These are phyloP conservation scores for Nephrotoma guestfalica DNA, from an alignment of 2,888 invertebrate genomes.

Conservation along the genomic window DNA sequence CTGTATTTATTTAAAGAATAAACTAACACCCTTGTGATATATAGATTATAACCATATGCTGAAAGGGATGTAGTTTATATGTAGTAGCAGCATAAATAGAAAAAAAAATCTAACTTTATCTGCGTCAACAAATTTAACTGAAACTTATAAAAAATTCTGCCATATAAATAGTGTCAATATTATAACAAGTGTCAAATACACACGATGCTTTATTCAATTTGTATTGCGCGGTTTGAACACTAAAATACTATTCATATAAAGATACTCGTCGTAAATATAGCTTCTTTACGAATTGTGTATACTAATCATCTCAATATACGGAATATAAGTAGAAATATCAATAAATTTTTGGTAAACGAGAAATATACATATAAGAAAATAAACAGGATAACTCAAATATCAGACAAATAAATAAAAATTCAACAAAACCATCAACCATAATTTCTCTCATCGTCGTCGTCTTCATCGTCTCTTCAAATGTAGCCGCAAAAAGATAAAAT, in stretches of 20 bases:
- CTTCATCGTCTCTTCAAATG: not conserved
- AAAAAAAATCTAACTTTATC: not conserved
- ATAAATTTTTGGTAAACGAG: not conserved
- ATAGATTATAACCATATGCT: not conserved
- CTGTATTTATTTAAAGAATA: not conserved
- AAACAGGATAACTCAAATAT: not conserved
- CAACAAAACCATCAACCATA: not conserved
- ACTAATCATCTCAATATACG: not conserved
- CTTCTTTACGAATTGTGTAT: not conserved
- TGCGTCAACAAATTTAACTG: not conserved
- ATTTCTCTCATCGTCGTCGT: not conserved
- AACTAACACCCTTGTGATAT: not conserved
- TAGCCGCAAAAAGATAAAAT: not conserved
- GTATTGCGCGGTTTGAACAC: not conserved
- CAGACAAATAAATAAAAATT: slow-evolving; percentile 5
- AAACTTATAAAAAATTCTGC: not conserved
- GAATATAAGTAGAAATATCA: not conserved
- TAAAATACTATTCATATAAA: not conserved
- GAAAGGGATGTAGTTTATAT: not conserved
- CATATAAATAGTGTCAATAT: slow-evolving; percentile 21
- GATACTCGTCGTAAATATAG: not conserved
- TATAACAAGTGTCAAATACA: slow-evolving; percentile 36
- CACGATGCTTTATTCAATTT: slow-evolving; percentile 27
- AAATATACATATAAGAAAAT: not conserved
- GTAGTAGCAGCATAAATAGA: not conserved